Evolutionary conservation across 2,797 vertebrate species (phyloP), one percentile per base, ranked within the genome.

Genomic region (Lagorchestes hirsutus): DNA sequence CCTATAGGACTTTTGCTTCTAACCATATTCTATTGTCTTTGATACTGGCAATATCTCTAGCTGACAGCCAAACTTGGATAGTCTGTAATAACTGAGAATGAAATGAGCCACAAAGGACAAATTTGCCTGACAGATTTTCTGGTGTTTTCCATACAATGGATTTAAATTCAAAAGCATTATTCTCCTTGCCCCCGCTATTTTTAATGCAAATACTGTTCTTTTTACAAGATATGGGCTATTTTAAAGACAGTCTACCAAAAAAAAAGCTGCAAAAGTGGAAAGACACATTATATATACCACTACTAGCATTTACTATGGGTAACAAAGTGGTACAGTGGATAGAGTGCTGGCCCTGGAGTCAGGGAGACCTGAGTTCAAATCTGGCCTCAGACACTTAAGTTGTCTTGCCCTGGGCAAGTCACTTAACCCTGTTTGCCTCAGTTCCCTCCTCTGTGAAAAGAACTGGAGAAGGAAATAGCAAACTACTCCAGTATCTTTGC

Each of bases 91-190:
- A 87, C 67, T 10, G 4, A 87, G 5, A 67, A 54, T 91, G 46
- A 94, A 90, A 55, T 57, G 82, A 74, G 2, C 28, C 90, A 93
- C 46, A 16, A 9, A 96, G 46, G 40, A 93, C 12, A 93, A 54
- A 92, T 90, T 4, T 67, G 57, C 6, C n/a, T 1, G 8, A 74
- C 1, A 54, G 55, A 90, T 93, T 82, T 94, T 9, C 74, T 87
- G 24, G 14, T 87, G 74, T 50, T 57, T 95, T 90, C 11, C 54
- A 92, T 24, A 55, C 52, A 93, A 59, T 54, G 55, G 9, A 55
- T 93, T 95, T 93, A 93, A 95, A 87, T 93, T 96, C 91, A 97
- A 56, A 95, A 96, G 94, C 46, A 67, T 94, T 96, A 74, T 46
- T 58, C 95, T 94, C 46, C 40, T 87, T 27, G 9, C 22, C 16